phyloP scores from a whole-genome alignment of 2,113 vertebrate species.

The Bujurquina vittata region DNA sequence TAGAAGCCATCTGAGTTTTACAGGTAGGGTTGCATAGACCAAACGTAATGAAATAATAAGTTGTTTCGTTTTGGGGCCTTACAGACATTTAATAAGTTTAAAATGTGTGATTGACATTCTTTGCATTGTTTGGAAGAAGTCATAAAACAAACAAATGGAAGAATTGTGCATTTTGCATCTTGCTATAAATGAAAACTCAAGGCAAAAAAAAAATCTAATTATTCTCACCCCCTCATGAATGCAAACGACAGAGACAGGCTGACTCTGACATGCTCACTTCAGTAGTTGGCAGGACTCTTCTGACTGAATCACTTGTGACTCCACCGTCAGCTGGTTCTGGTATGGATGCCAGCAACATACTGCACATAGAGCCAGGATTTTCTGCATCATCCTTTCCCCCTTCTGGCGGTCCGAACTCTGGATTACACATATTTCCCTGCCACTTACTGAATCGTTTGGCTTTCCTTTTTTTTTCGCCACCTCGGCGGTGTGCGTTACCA shows the following conservation, averaged over 20 bases:
- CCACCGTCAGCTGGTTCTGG: slow-evolving; percentile 45
- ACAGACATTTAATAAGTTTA: background rate
- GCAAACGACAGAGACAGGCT: background rate
- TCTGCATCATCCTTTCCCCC: slow-evolving; percentile 65
- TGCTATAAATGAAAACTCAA: background rate
- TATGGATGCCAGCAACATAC: slow-evolving; percentile 37
- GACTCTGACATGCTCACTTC: slow-evolving; percentile 11
- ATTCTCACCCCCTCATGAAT: background rate
- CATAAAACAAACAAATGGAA: background rate
- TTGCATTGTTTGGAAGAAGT: background rate
- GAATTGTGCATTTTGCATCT: background rate
- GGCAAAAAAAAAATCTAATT: background rate
- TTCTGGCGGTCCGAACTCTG: background rate
- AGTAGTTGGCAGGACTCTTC: slow-evolving; percentile 21
- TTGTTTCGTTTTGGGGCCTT: background rate
- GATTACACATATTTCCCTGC: slow-evolving; percentile 57
- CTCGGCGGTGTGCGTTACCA: slow-evolving; percentile 38
- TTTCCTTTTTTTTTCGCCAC: slow-evolving; percentile 23
- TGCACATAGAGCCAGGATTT: slow-evolving; percentile 57
- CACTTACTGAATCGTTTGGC: slow-evolving; percentile 38
- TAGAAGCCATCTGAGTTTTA: background rate
- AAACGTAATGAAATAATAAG: background rate
- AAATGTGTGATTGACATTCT: background rate
- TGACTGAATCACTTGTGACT: slow-evolving; percentile 56
- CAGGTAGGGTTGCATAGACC: background rate